These are phyloP conservation scores for Agrenia bidenticulata DNA, from an alignment of 2,888 invertebrate species.

Conservation along the genomic window DNA sequence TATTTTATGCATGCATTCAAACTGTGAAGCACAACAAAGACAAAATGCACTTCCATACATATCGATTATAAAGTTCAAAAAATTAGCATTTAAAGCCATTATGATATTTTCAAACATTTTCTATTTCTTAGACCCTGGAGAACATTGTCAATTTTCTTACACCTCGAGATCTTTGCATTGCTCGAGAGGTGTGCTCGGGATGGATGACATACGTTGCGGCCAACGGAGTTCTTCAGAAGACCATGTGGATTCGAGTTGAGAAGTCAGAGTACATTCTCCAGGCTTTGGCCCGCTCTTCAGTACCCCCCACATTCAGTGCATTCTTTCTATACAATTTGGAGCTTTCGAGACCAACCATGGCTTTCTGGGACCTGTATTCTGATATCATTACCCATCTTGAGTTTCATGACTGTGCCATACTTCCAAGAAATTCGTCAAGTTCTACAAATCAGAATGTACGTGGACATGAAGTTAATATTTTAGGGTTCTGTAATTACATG, in stretches of 20 bases:
- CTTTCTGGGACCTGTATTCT: constrained; percentile 37
- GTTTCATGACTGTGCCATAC: constrained; percentile 42
- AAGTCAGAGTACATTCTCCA: constrained; percentile 25
- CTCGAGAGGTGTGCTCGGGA: constrained; percentile 35
- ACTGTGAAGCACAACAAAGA: too few species aligned
- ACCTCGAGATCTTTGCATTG: constrained; percentile 29
- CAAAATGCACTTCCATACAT: too few species aligned
- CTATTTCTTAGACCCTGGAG: constrained; percentile 33
- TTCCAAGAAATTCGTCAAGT: constrained; percentile 31
- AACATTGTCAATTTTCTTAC: constrained; percentile 32
- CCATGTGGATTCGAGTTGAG: not conserved
- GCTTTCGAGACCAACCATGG: constrained; percentile 18
- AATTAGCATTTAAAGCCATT: too few species aligned
- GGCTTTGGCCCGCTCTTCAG: constrained; percentile 3
- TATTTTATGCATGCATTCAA: too few species aligned
- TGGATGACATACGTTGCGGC: constrained; percentile 31
- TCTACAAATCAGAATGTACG: too few species aligned
- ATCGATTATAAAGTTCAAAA: too few species aligned
- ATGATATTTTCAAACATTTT: too few species aligned
- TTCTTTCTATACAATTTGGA: constrained; percentile 38
- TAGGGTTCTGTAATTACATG: too few species aligned
- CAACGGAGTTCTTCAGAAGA: constrained; percentile 13
- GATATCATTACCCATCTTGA: constrained; percentile 42
- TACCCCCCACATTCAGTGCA: constrained; percentile 15
- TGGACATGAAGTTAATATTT: too few species aligned